Base-by-base conservation (phyloP, 2,113 vertebrate genomes). In the Prochilodus magdalenae region DNA sequence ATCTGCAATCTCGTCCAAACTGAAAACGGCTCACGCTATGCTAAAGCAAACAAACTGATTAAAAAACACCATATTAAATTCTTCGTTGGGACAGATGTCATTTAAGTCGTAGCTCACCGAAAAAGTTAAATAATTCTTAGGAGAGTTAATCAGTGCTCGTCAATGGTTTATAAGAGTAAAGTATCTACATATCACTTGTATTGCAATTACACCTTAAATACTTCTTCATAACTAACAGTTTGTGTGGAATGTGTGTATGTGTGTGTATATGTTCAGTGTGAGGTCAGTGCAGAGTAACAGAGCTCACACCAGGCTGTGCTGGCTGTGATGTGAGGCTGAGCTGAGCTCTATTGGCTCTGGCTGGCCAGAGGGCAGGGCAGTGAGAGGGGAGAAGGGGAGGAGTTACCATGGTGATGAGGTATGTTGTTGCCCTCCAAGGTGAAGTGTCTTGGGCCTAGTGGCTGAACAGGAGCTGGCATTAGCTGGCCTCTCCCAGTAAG, bases 381-480 rank as follows among this genome's bases (percentile, higher is more conserved):
- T 60, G 72, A 65, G 80, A 85, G 69, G 73, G 86, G 81, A 73
- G 79, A 84, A 77, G 78, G 84, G 82, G 88, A 87, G 88, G 88
- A 86, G 83, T 90, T 90, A 90, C 89, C 89, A 90, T 90, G 89
- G 89, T 73, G 89, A 90, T 90, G 89, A 90, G 87, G 89, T 90
- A 86, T 90, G 89, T 79, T 90, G 89, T 85, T 90, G 89, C 88
- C 88, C 89, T 89, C 89, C 89, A 72, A 90, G 89, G 88, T 90
- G 89, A 81, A 90, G 89, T 87, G 89, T 90, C 89, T 90, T 90
- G 89, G 89, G 89, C 88, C 89, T 89, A 88, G 88, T 73, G 78
- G 89, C 89, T 72, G 89, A 88, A 81, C 89, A 90, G 83, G 88
- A 89, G 87, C 89, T 88, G 87, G 89, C 83, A 89, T 90, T 90